A percentile compares a stretch with the other conserved stretches of the same genome.
Conservation (phyloP, 2,797 vertebrate genomes). For the Melanotaenia maccullochi region DNA sequence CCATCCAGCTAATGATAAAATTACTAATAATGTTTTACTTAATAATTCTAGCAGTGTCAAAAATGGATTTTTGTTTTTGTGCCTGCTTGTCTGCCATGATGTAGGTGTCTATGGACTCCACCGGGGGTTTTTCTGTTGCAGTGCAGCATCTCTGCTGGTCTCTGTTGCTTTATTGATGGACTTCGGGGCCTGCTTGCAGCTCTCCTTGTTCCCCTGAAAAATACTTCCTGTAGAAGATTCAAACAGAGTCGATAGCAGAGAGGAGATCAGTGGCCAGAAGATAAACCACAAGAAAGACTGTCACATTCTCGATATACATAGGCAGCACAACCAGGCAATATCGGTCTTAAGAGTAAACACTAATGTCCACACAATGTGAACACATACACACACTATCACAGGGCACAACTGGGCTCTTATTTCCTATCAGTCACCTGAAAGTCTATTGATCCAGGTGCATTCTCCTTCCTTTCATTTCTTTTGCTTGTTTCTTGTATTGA, state of each 20-base stretch:
- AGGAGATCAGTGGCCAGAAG: slow-evolving; percentile 50
- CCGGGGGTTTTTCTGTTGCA: slow-evolving; percentile 20
- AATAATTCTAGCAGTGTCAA: slow-evolving; percentile 9
- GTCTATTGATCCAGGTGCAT: slow-evolving; percentile 73
- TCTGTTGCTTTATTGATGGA: slow-evolving; percentile 63
- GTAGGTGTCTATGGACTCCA: slow-evolving; percentile 30
- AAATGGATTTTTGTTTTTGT: slow-evolving; percentile 35
- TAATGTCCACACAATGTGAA: slow-evolving; percentile 37
- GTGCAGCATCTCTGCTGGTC: slow-evolving; percentile 28
- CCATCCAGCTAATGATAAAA: slow-evolving; percentile 62
- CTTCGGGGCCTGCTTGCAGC: slow-evolving; percentile 55
- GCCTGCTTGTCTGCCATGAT: slow-evolving; percentile 22
- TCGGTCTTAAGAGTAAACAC: slow-evolving; percentile 29
- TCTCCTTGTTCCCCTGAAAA: slow-evolving; percentile 55
- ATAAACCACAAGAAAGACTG: slow-evolving; percentile 53
- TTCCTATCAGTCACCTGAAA: slow-evolving; percentile 74
- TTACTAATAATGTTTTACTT: slow-evolving; percentile 58
- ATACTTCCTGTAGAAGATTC: slow-evolving; percentile 62
- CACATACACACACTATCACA: slow-evolving; percentile 29
- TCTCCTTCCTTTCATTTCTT: slow-evolving; percentile 74
- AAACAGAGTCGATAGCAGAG: slow-evolving; percentile 54
- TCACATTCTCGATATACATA: slow-evolving; percentile 41
- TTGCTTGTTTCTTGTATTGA: slow-evolving; percentile 71
- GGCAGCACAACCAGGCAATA: slow-evolving; percentile 21
- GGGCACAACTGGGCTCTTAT: slow-evolving; percentile 43